Conservation (phyloP, 2,113 vertebrate species). For the Asarcornis scutulata region DNA sequence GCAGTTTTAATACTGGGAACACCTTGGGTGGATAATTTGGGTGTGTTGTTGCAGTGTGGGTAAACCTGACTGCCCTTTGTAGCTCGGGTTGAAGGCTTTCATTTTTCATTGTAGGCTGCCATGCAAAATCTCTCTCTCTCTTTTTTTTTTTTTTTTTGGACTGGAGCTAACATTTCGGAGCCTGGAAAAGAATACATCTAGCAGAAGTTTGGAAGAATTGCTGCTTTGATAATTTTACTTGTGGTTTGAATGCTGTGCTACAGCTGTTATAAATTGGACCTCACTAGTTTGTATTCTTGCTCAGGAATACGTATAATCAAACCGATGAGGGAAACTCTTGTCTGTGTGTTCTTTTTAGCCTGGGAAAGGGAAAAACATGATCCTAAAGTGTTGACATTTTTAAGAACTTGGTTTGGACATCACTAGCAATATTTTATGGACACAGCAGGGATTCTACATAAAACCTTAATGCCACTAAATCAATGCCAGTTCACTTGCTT, state of each 20-base stretch:
- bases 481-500: not conserved
- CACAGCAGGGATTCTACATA: not conserved
- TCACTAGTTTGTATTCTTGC: not conserved
- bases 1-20: not conserved
- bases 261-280: not conserved
- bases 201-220: not conserved
- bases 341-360: not conserved
- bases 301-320: not conserved
- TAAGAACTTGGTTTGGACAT: not conserved
- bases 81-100: not conserved
- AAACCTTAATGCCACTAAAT: not conserved
- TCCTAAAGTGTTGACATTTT: not conserved
- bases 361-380: not conserved
- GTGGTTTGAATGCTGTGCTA: not conserved
- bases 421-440: not conserved
- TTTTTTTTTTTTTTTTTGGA: not conserved
- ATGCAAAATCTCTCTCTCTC: not conserved
- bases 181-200: not conserved
- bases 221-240: not conserved
- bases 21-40: not conserved
- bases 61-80: not conserved
- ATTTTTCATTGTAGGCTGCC: not conserved
- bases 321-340: not conserved
- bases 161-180: not conserved
- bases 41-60: accelerated